Conservation (phyloP, 2,797 vertebrate species). For the Distichodus sexfasciatus region DNA sequence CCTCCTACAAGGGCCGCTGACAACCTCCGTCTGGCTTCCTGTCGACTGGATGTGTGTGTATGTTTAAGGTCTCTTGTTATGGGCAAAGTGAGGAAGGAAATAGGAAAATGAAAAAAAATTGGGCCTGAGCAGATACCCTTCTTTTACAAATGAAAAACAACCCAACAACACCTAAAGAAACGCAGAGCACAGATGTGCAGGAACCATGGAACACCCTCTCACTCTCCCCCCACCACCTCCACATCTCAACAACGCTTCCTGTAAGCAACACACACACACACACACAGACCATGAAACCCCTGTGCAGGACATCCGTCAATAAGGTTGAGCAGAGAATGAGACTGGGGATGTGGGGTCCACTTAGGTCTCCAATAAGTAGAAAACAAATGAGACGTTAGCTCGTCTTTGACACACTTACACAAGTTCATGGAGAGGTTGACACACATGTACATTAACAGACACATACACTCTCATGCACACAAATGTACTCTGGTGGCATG, state of each 20-base stretch:
- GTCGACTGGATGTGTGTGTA: conserved; percentile 41
- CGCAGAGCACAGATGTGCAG: conserved; percentile 77
- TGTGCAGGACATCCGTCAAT: conserved; percentile 78
- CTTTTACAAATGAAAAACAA: conserved; percentile 73
- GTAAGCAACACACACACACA: conserved; percentile 50
- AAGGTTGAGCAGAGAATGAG: conserved; percentile 61
- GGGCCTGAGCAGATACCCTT: conserved; percentile 67
- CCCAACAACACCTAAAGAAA: conserved; percentile 61
- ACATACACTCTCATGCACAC: neutral
- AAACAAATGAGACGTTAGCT: conserved; percentile 72
- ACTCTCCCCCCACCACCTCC: conserved; percentile 28
- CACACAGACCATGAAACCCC: conserved; percentile 60
- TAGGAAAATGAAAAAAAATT: conserved; percentile 50
- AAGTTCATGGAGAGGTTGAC: conserved; percentile 48
- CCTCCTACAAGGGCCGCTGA: conserved; percentile 51
- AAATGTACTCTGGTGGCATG: neutral
- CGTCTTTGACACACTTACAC: conserved; percentile 41
- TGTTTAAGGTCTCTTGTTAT: conserved; percentile 50
- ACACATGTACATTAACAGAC: no score
- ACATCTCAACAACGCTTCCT: conserved; percentile 65
- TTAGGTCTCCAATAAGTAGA: conserved; percentile 57
- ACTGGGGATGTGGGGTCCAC: conserved; percentile 42
- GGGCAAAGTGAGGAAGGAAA: conserved; percentile 70
- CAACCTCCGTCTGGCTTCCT: conserved; percentile 65
- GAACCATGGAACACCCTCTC: conserved; percentile 62